These are phyloP conservation scores for Pseudois nayaur DNA, from an alignment of 2,113 vertebrate genomes.

Conservation along the genomic window DNA sequence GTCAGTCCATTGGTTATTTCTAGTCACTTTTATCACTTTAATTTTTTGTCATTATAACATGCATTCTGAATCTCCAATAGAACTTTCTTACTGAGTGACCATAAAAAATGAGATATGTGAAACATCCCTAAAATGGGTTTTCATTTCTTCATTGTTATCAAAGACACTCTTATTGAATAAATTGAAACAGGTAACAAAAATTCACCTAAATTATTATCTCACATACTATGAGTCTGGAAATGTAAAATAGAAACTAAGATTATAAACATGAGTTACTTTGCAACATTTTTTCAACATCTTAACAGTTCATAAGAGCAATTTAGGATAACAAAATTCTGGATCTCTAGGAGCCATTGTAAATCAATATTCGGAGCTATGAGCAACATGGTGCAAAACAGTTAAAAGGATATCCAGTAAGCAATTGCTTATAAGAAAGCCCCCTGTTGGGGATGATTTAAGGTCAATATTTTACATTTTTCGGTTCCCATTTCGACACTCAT, in stretches of 20 bases:
- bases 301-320: conserved; percentile 18
- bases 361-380: conserved; percentile 39
- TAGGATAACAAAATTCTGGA: conserved; percentile 43
- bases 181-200: background rate
- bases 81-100: conserved; percentile 24
- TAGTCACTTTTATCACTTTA: conserved; percentile 24
- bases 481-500: background rate
- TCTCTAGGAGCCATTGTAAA: conserved; percentile 4
- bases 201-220: background rate
- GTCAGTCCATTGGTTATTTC: background rate
- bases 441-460: background rate
- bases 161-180: conserved; percentile 22
- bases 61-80: background rate
- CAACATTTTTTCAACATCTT: background rate
- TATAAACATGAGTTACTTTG: conserved; percentile 32
- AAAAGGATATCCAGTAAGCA: background rate
- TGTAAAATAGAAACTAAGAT: background rate
- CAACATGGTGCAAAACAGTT: conserved; percentile 14
- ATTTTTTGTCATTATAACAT: background rate
- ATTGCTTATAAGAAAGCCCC: background rate
- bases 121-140: background rate
- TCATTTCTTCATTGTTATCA: background rate
- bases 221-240: conserved; percentile 34
- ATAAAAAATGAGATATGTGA: background rate
- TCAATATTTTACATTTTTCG: background rate